Conservation (phyloP, 1,140 invertebrate species). For the Pteromalus puparum region DNA sequence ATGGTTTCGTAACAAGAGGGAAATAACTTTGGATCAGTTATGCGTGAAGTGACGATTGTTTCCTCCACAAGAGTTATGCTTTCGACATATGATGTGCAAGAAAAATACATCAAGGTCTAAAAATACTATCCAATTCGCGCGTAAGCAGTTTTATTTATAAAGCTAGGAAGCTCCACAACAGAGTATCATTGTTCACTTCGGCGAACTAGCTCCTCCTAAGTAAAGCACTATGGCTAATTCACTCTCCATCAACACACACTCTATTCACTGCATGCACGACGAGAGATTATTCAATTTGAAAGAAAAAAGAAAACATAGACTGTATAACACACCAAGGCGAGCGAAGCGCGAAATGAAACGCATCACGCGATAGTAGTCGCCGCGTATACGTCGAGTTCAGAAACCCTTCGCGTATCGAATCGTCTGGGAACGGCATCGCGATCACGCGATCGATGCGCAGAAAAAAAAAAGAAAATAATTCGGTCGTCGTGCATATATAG, state of each 20-base stretch:
- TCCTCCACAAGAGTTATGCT: too few relatives aligned
- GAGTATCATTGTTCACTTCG: background rate
- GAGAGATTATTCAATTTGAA: background rate
- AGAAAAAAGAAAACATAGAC: background rate
- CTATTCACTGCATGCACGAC: too few relatives aligned
- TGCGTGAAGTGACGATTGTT: too few relatives aligned
- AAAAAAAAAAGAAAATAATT: background rate
- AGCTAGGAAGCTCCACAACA: background rate
- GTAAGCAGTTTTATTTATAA: background rate
- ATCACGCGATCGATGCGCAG: background rate
- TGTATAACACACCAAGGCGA: background rate
- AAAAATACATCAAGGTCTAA: too few relatives aligned
- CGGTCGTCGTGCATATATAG: background rate
- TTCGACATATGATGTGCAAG: too few relatives aligned
- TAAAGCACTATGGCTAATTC: background rate
- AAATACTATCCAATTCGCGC: too few relatives aligned
- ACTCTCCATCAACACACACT: background rate
- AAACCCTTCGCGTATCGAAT: background rate
- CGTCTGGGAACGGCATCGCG: background rate
- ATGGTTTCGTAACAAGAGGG: background rate
- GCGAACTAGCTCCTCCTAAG: background rate
- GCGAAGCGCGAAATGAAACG: background rate
- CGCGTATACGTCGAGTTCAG: constrained; percentile 9
- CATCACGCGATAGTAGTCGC: background rate
- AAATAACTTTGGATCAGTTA: background rate